A percentile compares a stretch with the other conserved stretches of the same genome.
Conservation (phyloP, 2,113 vertebrate genomes). For the Cheilinus undulatus region DNA sequence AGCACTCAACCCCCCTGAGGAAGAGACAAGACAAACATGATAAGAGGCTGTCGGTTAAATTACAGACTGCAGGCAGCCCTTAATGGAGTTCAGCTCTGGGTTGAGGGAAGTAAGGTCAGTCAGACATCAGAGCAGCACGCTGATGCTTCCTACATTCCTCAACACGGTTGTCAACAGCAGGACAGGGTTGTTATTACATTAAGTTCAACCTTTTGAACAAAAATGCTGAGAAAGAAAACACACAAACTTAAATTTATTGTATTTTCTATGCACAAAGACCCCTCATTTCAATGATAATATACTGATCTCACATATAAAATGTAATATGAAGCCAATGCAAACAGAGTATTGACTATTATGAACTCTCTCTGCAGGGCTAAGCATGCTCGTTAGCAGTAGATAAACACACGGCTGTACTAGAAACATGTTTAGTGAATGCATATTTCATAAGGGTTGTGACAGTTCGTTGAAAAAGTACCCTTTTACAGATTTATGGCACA, state of each 20-base stretch:
- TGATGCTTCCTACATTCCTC: constrained; percentile 71
- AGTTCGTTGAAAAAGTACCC: constrained; percentile 31
- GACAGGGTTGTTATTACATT: constrained; percentile 52
- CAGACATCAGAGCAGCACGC: constrained; percentile 57
- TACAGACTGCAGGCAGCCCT: constrained; percentile 78
- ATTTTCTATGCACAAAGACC: constrained; percentile 17
- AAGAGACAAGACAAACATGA: constrained; percentile 75
- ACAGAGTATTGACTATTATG: constrained; percentile 33
- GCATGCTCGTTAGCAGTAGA: constrained; percentile 57
- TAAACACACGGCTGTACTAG: constrained; percentile 47
- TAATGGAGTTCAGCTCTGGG: constrained; percentile 82
- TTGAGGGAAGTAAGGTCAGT: constrained; percentile 78
- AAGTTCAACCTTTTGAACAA: constrained; percentile 32
- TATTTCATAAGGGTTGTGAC: constrained; percentile 46
- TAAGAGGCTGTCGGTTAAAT: constrained; percentile 81
- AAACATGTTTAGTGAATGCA: constrained; percentile 32
- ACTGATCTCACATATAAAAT: background rate
- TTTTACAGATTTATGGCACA: constrained; percentile 42
- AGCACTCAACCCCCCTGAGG: constrained; percentile 62
- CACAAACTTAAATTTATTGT: constrained; percentile 5
- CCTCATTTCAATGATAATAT: constrained; percentile 21
- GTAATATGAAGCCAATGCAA: constrained; percentile 42
- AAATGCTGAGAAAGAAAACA: constrained; percentile 14
- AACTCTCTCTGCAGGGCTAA: constrained; percentile 39
- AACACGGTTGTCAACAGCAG: constrained; percentile 59